Base-by-base conservation (phyloP, 2,888 invertebrate genomes). In the Thecocarcelia acutangulata region DNA sequence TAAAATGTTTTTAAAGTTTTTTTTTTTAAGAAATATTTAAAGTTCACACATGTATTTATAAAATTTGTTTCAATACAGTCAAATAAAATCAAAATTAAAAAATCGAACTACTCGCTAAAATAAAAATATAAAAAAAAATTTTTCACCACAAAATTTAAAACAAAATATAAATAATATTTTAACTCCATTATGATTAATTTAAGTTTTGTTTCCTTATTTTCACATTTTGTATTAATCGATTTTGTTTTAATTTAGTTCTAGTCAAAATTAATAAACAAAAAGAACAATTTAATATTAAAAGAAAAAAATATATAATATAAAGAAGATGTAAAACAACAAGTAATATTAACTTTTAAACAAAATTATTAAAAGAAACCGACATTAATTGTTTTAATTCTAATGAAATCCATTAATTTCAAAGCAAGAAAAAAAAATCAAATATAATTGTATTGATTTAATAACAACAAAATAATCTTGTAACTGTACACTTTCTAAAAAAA, bases 181-280 rank as follows among this genome's bases (percentile, higher is more conserved):
- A 48, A 40, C 42, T 28, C 58, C 17, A 66, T 48, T 21, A 46
- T 21, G 52, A 61, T 61, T 40, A 54, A 46, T 64, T 72, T 66
- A 61, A 68, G 11, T 76, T 66, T 24, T 42, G 9, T 8, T n/a
- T 66, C 17, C 61, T 24, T 42, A 54, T 76, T 81, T 72, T 73
- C 64, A 40, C 33, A 44, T 74, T 59, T 33, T 58, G 42, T 75
- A 63, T 69, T 75, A 73, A 68, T 54, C 2, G 9, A 63, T 58
- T 69, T 69, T 75, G 69, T 81, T 70, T 83, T 83, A 85, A 83
- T 86, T 88, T 88, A 88, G 87, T 89, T 88, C 88, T 89, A 88
- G 88, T 89, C 88, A 87, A 88, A 88, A 88, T 89, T 89, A 66
- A 73, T 58, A 33, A 79, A 33, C 3, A 28, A 3, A 59, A 73